Evolutionary conservation across 2,113 vertebrate genomes (phyloP).

Genomic region (Aix galericulata): DNA sequence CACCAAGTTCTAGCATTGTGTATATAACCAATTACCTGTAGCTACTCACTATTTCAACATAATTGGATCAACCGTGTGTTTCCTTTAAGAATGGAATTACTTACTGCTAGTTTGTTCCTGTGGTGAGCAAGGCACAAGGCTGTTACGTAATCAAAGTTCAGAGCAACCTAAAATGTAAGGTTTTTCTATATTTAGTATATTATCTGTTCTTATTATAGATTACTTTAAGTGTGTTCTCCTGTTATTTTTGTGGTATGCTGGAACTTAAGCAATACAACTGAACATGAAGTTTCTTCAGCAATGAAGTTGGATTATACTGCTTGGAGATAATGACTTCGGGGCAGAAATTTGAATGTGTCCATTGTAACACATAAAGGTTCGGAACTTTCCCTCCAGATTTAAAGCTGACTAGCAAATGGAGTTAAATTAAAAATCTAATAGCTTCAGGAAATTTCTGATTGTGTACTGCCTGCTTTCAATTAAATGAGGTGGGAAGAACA

Average conservation of each 20-base stretch:
- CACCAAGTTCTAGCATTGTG: slow-evolving; percentile 30
- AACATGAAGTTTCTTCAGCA: not conserved
- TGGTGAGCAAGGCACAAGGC: not conserved
- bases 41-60: slow-evolving; percentile 59
- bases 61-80: slow-evolving; percentile 58
- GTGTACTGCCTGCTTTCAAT: not conserved
- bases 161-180: not conserved
- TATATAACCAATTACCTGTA: slow-evolving; percentile 62
- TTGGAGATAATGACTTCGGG: not conserved
- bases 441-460: not conserved
- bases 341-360: not conserved
- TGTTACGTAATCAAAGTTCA: not conserved
- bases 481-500: not conserved
- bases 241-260: not conserved
- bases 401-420: not conserved
- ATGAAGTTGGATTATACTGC: not conserved
- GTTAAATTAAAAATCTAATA: not conserved
- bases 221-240: not conserved
- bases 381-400: not conserved
- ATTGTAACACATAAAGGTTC: not conserved
- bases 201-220: not conserved
- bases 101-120: not conserved
- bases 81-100: slow-evolving; percentile 24
- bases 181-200: not conserved
- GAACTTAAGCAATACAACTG: not conserved